Percentiles rank a stretch among this genome's conserved stretches.
Conservation (phyloP, 1,140 invertebrate species). For the Samia ricini region DNA sequence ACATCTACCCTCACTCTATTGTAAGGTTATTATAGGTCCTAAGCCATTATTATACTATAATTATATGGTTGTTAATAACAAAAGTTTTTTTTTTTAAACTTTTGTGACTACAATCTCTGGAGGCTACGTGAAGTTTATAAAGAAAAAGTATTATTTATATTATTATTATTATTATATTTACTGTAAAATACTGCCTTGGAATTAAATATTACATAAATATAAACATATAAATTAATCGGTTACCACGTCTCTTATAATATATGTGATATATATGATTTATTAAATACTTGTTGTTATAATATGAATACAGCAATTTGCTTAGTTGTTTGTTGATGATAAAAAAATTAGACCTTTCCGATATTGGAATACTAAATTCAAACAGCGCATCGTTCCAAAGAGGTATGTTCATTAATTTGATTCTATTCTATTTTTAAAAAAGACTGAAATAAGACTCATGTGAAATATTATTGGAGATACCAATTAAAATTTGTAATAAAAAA, state of each 20-base stretch:
- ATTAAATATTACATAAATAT: conserved; percentile 6
- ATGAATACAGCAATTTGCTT: conserved; percentile 1
- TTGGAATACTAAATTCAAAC: no score
- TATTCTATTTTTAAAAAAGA: no score
- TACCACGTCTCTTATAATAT: conserved; percentile 28
- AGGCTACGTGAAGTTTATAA: conserved; percentile 9
- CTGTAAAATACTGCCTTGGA: conserved; percentile 27
- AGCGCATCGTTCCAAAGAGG: no score
- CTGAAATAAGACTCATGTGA: no score
- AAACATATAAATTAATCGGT: conserved; percentile 24
- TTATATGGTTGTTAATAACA: no score
- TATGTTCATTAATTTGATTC: no score
- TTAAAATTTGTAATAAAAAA: no score
- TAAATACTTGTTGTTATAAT: conserved; percentile 25
- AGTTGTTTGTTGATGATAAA: not conserved
- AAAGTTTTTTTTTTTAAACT: no score
- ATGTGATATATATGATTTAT: conserved; percentile 27
- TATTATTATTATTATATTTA: conserved; percentile 47
- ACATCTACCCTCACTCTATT: conserved; percentile 38
- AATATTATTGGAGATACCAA: no score
- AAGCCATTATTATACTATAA: no score
- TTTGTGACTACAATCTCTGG: no score
- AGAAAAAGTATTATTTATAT: conserved; percentile 36
- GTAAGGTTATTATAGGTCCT: conserved; percentile 53
- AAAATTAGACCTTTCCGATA: no score